These are phyloP conservation scores for Limnephilus lunatus DNA, from an alignment of 2,888 invertebrate genomes.

Conservation along the genomic window DNA sequence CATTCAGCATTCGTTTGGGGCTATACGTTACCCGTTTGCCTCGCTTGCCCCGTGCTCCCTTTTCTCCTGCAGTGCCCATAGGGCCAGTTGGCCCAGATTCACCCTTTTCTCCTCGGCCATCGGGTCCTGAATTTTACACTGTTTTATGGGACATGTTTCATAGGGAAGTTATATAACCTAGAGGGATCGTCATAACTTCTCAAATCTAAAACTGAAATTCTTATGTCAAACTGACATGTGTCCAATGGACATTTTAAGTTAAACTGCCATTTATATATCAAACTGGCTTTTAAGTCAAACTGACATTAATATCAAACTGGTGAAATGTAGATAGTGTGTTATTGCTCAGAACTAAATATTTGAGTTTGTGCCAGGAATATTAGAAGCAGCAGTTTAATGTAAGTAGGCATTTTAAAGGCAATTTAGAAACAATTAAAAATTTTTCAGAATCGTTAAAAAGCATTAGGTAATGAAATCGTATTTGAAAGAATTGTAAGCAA, in stretches of 20 bases:
- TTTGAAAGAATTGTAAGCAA: not conserved
- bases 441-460: not conserved
- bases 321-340: not conserved
- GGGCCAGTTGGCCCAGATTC: constrained; percentile 87
- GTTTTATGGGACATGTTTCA: constrained; percentile 47
- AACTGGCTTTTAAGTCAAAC: not conserved
- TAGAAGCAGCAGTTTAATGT: not conserved
- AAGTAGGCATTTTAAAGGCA: not conserved
- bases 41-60: constrained; percentile 93
- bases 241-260: too few species aligned
- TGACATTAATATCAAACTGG: not conserved
- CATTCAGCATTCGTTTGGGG: constrained; percentile 59
- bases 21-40: constrained; percentile 91
- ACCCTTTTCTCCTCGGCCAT: constrained; percentile 88
- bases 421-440: not conserved
- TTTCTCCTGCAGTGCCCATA: constrained; percentile 89
- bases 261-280: not conserved
- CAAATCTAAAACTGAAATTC: not conserved
- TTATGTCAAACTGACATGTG: not conserved
- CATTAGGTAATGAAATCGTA: not conserved
- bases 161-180: not conserved
- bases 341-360: not conserved
- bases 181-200: not conserved
- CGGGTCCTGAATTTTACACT: constrained; percentile 75
- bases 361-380: not conserved